A percentile compares a stretch with the other conserved stretches of the same genome.
phyloP scores from a whole-genome alignment of 35 echinoderm and acorn worm genomes.

The Strongylocentrotus purpuratus region DNA sequence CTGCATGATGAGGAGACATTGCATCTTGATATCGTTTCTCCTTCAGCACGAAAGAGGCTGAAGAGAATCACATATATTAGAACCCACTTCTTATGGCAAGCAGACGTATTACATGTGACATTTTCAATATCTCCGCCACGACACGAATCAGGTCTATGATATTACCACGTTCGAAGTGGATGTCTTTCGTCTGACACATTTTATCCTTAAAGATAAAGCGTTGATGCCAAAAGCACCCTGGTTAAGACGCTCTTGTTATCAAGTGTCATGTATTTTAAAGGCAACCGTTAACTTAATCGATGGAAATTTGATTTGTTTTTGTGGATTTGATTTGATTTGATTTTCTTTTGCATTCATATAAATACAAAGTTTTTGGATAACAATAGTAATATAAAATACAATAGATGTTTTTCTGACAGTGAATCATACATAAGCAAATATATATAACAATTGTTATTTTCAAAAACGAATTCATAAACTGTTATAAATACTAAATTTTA shows the following conservation, averaged over 20 bases:
- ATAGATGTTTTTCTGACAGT: too few species aligned
- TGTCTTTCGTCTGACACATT: neutral
- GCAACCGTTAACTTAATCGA: neutral
- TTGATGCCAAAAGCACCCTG: neutral
- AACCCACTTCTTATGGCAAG: neutral
- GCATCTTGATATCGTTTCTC: neutral
- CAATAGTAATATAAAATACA: too few species aligned
- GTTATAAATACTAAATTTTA: too few species aligned
- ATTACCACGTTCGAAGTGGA: neutral
- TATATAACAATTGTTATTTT: too few species aligned
- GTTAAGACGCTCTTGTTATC: neutral
- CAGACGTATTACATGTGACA: neutral
- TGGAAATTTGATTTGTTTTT: neutral
- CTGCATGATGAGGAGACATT: neutral
- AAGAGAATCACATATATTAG: neutral
- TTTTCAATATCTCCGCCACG: neutral
- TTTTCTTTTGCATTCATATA: neutral
- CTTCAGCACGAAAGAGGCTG: neutral
- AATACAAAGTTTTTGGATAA: too few species aligned
- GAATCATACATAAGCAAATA: too few species aligned
- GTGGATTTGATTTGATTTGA: neutral
- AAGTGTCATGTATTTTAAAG: neutral
- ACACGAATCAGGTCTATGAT: neutral
- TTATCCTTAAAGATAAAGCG: neutral
- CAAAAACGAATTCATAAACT: too few species aligned